Base-by-base conservation (phyloP, 1,140 invertebrate species). In the Eufriesea mexicana region DNA sequence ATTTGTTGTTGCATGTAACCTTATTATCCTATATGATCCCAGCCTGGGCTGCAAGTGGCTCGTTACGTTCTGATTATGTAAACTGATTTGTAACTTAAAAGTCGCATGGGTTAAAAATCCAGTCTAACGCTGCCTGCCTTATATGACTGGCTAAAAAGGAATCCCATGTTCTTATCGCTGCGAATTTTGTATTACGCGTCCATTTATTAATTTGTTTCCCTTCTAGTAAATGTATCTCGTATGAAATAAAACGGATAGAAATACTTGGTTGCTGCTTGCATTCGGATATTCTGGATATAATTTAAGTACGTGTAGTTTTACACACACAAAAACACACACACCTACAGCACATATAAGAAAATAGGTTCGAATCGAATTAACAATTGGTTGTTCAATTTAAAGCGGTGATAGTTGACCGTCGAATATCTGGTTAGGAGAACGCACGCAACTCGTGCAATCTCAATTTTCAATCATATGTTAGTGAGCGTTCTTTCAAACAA, bases 101-200 rank as follows among this genome's bases (percentile, higher is more conserved):
- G 68, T 92, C 91, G 91, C 91, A 92, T 92, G 91, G 90, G 91
- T 92, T 91, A 84, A 64, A 84, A 92, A 92, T 92, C 90, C 92
- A 92, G 91, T 87, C 86, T 83, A 86, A 88, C 84, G 88, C 80
- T 90, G 86, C 82, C 89, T 91, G 89, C 90, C 85, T 91, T 74
- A 85, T 87, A 85, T 89, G 77, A 89, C 83, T 89, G 84, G 84
- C 70, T 59, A 57, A 54, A 51, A 16, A 23, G 25, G 20, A 16
- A 62, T 83, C 49, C 66, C 78, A 81, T 84, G 66, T 81, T 66
- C 64, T 49, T 61, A 72, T 62, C 47, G 18, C 35, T 54, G 62
- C 57, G 20, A 55, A 72, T 71, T 25, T 72, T 68, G 47, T n/a
- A 67, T 72, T 28, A 72, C 64, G 42, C 62, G 47, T 80, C 42